Base-by-base conservation (phyloP, 2,113 vertebrate species). In the Cyanoramphus novaezelandiae region DNA sequence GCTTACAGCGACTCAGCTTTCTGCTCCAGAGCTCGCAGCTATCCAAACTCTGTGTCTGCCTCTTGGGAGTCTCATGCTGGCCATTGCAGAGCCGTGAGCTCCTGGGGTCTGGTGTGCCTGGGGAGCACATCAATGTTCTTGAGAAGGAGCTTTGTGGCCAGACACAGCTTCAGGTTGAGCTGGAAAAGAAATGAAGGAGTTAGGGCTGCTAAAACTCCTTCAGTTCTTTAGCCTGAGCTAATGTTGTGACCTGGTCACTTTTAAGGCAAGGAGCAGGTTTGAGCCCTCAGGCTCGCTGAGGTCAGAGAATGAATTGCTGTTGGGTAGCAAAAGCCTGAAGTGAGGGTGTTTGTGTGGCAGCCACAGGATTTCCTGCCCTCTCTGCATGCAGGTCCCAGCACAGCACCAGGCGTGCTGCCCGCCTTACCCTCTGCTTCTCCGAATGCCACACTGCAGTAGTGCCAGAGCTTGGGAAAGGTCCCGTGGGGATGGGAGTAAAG, bases 331-430 rank as follows among this genome's bases (percentile, higher is more conserved):
- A 64, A 44, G 63, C 39, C 41, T 53, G 64, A 53, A 62, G 57
- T 1, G 6, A 81, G 46, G 63, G 14, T 52, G 47, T 63, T 55
- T 52, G 63, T 50, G 62, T 28, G 10, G 39, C 74, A 47, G 63
- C 27, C 1, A 0, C 0, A 0, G 57, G 20, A 24, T 52, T 57
- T 71, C 47, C 21, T 82, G 25, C 49, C 52, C 19, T 20, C 47
- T 63, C 24, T 43, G n/a, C 37, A 59, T 37, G 37, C 50, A n/a
- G 59, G 65, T 39, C 33, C 33, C 57, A 59, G 57, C 57, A 10
- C 57, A 59, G 57, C 57, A 59, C 47, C 5, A 2, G 18, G 43
- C 3, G 0, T 28, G 59, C 29, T 6, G 55, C 3, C 1, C 16
- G 70, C 13, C 7, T 53, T 33, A 49, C 53, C 55, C 29, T 50